Percentiles rank a stretch among this genome's conserved stretches.
These are phyloP conservation scores for Leptobrachium ailaonicum DNA, from an alignment of 2,113 vertebrate genomes.

Conservation along the genomic window DNA sequence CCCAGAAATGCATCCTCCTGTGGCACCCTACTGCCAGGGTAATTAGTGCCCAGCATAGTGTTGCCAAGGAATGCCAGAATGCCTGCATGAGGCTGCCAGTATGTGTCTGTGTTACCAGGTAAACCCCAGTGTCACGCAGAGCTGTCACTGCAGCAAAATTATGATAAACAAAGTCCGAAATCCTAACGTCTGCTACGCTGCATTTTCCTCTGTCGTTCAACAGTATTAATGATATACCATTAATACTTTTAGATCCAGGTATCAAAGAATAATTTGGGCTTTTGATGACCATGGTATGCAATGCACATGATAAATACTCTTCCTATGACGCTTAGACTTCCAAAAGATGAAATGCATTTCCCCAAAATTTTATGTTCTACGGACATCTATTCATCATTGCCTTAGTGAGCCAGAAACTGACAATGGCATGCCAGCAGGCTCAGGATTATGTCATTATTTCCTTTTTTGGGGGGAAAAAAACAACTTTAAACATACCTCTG, in stretches of 20 bases:
- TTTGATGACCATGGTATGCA: too few relatives aligned
- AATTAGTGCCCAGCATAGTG: slow-evolving; percentile 31
- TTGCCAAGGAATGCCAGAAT: slow-evolving; percentile 33
- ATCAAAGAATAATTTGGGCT: too few relatives aligned
- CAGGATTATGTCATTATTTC: not conserved
- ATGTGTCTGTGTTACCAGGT: slow-evolving; percentile 29
- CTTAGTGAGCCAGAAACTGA: not conserved
- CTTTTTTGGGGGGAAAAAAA: too few relatives aligned
- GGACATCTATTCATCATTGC: too few relatives aligned
- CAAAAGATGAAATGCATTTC: too few relatives aligned
- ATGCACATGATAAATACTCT: too few relatives aligned
- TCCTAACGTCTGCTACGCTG: not conserved
- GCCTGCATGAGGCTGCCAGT: slow-evolving; percentile 15
- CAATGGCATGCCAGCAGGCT: not conserved
- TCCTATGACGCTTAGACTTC: too few relatives aligned
- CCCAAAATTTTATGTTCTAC: too few relatives aligned
- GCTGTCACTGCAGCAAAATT: slow-evolving; percentile 4
- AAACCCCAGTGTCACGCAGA: not conserved
- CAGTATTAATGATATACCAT: not conserved
- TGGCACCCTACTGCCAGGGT: slow-evolving; percentile 31
- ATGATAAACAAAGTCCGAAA: not conserved
- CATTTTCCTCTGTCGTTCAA: not conserved
- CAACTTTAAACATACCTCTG: too few relatives aligned
- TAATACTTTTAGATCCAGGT: too few relatives aligned
- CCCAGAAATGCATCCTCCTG: slow-evolving; percentile 20